Percentiles rank a stretch among this genome's conserved stretches.
phyloP scores from a whole-genome alignment of 2,888 invertebrate genomes.

The Macrosiphum euphorbiae region DNA sequence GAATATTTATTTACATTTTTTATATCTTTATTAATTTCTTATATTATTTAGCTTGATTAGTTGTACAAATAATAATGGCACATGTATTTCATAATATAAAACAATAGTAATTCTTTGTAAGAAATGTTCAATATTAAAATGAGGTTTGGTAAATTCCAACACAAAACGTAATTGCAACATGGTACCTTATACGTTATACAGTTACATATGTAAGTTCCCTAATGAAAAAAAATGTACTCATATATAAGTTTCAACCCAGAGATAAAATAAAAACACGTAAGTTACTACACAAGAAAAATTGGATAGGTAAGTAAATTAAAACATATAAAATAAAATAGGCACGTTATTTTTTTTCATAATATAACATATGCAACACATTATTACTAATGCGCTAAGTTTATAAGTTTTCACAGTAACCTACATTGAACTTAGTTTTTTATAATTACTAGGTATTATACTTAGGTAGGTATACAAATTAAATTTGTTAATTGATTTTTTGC shows the following conservation, averaged over 20 bases:
- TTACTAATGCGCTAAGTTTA: too few species aligned
- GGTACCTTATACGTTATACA: not conserved
- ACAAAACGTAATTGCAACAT: not conserved
- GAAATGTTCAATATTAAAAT: too few species aligned
- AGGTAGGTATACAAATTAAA: too few species aligned
- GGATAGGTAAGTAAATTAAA: not conserved
- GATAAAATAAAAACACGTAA: not conserved
- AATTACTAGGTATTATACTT: too few species aligned
- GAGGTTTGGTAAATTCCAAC: too few species aligned
- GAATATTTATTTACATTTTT: not conserved
- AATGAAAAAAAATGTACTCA: not conserved
- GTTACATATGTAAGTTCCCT: not conserved
- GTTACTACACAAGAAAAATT: not conserved
- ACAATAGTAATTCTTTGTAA: too few species aligned
- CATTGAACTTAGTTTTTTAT: too few species aligned
- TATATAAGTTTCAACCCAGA: not conserved
- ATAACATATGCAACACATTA: not conserved
- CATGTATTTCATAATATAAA: too few species aligned
- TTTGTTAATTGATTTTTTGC: too few species aligned
- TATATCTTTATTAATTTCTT: not conserved
- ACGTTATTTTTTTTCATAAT: not conserved
- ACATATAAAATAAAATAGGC: not conserved
- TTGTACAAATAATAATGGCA: too few species aligned
- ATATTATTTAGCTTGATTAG: too few species aligned
- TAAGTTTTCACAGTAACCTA: too few species aligned